Percentiles rank a stretch among this genome's conserved stretches.
Evolutionary conservation across 2,888 invertebrate genomes (phyloP).

Genomic region (Tubulanus polymorphus): DNA sequence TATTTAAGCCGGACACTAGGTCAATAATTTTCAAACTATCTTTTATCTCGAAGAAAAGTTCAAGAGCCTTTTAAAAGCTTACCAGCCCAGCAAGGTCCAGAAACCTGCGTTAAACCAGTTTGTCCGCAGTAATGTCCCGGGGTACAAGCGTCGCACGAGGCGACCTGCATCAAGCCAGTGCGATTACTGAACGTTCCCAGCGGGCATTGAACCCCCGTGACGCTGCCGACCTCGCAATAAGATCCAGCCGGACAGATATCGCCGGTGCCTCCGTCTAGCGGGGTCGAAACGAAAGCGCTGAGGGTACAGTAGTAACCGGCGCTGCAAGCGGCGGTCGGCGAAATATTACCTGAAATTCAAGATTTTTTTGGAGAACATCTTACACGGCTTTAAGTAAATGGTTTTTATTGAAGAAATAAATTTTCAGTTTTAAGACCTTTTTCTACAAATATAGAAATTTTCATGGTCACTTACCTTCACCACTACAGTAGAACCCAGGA

Average conservation of each 20-base stretch:
- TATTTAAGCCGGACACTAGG: too few relatives aligned
- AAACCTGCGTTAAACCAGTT: conserved; percentile 37
- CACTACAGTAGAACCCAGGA: conserved; percentile 42
- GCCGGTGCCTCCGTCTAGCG: conserved; percentile 42
- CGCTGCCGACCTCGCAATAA: conserved; percentile 39
- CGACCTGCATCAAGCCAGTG: conserved; percentile 29
- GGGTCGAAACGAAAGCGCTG: conserved; percentile 38
- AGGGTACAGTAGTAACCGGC: conserved; percentile 41
- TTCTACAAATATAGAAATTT: too few relatives aligned
- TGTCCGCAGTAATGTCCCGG: conserved; percentile 42
- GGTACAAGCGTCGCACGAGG: conserved; percentile 38
- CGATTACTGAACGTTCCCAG: conserved; percentile 39
- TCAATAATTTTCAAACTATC: too few relatives aligned
- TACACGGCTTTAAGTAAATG: too few relatives aligned
- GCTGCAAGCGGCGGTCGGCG: conserved; percentile 34
- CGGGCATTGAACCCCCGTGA: conserved; percentile 37
- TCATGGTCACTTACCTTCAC: too few relatives aligned
- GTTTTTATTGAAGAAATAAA: too few relatives aligned
- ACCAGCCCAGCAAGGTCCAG: conserved; percentile 46
- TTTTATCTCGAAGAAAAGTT: not conserved
- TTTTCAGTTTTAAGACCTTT: too few relatives aligned
- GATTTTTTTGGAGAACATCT: too few relatives aligned
- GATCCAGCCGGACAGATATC: conserved; percentile 39
- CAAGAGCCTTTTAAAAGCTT: conserved; percentile 9
- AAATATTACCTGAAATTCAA: conserved; percentile 41